A percentile compares a stretch with the other conserved stretches of the same genome.
These are phyloP conservation scores for Myotis planiceps DNA, from an alignment of 2,797 vertebrate genomes.

Conservation along the genomic window DNA sequence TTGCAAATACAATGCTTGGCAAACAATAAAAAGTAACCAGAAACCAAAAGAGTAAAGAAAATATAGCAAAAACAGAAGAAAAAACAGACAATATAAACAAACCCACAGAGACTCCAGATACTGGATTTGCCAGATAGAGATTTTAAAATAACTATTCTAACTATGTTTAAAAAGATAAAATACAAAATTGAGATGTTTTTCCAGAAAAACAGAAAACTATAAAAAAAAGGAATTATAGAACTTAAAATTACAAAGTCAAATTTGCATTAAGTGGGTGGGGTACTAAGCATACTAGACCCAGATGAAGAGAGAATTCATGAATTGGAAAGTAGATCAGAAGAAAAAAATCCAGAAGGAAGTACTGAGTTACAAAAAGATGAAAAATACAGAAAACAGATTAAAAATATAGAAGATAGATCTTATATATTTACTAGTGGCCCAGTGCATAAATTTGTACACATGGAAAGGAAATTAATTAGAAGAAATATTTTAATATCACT, in stretches of 20 bases:
- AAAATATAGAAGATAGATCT: not conserved
- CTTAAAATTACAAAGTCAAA: not conserved
- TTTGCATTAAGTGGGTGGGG: not conserved
- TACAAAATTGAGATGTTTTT: not conserved
- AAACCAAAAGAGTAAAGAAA: not conserved
- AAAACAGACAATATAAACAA: not conserved
- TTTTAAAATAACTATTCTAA: constrained; percentile 2
- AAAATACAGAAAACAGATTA: not conserved
- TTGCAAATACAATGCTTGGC: not conserved
- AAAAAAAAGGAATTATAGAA: constrained; percentile 14
- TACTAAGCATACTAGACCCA: not conserved
- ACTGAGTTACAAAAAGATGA: not conserved
- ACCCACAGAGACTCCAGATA: not conserved
- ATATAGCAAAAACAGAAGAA: not conserved
- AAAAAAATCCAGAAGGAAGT: constrained; percentile 31
- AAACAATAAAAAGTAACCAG: constrained; percentile 22
- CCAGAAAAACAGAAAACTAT: not conserved
- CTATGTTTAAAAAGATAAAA: not conserved
- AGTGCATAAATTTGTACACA: too few relatives aligned
- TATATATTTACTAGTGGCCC: not conserved
- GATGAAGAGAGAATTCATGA: constrained; percentile 42
- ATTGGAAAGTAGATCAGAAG: constrained; percentile 25
- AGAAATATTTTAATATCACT: too few relatives aligned
- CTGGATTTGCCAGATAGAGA: not conserved
- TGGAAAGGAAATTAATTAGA: too few relatives aligned